phyloP scores from a whole-genome alignment of 1,140 invertebrate genomes.

The Drosophila ficusphila region DNA sequence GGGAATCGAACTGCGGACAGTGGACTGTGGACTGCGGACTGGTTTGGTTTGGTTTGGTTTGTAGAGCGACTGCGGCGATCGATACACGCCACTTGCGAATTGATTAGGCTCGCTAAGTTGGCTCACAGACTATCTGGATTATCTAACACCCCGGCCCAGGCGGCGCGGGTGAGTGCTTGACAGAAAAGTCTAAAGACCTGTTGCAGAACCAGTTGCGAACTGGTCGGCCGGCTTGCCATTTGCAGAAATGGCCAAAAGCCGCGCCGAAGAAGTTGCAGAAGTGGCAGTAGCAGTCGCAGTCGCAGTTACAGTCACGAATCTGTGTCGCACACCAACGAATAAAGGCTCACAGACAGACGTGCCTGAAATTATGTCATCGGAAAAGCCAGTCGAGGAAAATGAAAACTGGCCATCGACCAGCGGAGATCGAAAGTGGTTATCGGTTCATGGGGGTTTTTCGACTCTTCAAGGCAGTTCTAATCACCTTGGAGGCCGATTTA shows the following conservation, averaged over 20 bases:
- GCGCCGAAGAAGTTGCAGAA: conserved; percentile 63
- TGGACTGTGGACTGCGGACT: conserved; percentile 27
- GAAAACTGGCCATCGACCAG: conserved; percentile 31
- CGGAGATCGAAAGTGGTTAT: conserved; percentile 56
- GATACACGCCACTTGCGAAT: conserved; percentile 26
- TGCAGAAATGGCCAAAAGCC: conserved; percentile 60
- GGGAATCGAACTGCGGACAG: conserved; percentile 32
- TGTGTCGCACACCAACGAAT: conserved; percentile 67
- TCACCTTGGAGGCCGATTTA: conserved; percentile 18
- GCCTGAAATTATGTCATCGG: conserved; percentile 76
- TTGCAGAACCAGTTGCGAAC: conserved; percentile 59
- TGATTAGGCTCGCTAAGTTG: conserved; percentile 27
- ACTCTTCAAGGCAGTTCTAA: conserved; percentile 47
- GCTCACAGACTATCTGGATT: conserved; percentile 43
- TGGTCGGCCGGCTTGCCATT: conserved; percentile 68
- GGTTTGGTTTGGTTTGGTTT: too few species aligned
- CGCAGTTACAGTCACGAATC: conserved; percentile 70
- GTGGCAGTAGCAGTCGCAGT: too few species aligned
- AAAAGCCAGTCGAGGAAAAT: conserved; percentile 63
- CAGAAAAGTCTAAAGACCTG: conserved; percentile 44
- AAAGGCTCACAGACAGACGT: conserved; percentile 32
- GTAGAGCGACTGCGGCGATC: conserved; percentile 1
- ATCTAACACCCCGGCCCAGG: conserved; percentile 48
- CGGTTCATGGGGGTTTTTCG: background rate
- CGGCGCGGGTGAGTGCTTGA: conserved; percentile 31